Conservation (phyloP, 2,888 invertebrate genomes). For the Caenorhabditis drosophilae region DNA sequence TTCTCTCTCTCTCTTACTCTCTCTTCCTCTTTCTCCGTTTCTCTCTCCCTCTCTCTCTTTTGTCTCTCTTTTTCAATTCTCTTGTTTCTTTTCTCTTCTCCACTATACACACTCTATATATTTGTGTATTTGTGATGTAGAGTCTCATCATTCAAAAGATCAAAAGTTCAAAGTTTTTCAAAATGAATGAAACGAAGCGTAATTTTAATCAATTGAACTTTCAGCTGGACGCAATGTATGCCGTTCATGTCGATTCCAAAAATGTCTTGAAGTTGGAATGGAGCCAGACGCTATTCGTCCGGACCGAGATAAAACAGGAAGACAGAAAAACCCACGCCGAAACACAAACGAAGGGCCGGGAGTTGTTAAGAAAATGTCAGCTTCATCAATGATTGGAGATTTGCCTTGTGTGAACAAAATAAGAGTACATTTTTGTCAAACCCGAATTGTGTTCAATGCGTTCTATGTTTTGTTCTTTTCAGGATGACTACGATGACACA, state of each 20-base stretch:
- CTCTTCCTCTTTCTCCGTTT: no score
- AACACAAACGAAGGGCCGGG: slow-evolving; percentile 9
- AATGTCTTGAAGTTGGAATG: slow-evolving; percentile 68
- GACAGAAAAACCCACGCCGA: slow-evolving; percentile 66
- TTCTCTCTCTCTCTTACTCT: no score
- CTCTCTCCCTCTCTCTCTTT: no score
- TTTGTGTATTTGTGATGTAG: no score
- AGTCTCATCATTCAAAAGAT: no score
- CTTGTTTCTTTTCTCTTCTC: no score
- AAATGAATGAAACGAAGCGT: no score
- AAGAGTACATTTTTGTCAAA: slow-evolving; percentile 2
- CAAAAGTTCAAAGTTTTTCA: no score
- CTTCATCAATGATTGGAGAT: slow-evolving; percentile 29
- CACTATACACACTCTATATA: no score
- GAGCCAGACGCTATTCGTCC: slow-evolving; percentile 67
- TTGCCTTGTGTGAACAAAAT: slow-evolving; percentile 25
- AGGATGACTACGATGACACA: slow-evolving; percentile 36
- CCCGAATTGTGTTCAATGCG: not conserved
- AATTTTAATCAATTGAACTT: no score
- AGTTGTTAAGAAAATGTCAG: slow-evolving; percentile 25
- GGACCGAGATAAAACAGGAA: slow-evolving; percentile 67
- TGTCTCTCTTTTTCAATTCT: no score
- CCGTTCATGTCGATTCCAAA: slow-evolving; percentile 66
- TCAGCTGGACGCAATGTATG: slow-evolving; percentile 66
- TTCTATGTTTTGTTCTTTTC: slow-evolving; percentile 6